phyloP scores from a whole-genome alignment of 2,797 vertebrate species.

The Dendrocincla tyrannina region DNA sequence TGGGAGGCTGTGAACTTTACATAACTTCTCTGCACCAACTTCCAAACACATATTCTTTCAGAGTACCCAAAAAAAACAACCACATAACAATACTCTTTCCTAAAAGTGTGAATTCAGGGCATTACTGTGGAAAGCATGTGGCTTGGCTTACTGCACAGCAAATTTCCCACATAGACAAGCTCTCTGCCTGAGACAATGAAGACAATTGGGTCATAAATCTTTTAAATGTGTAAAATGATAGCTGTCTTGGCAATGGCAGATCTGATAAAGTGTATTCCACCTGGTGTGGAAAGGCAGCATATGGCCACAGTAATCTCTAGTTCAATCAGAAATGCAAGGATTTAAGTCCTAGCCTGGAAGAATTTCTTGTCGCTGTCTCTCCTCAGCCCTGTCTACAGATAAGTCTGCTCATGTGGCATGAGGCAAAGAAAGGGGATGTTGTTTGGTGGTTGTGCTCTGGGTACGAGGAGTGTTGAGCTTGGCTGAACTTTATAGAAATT shows the following conservation, averaged over 20 bases:
- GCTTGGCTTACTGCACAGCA: constrained; percentile 16
- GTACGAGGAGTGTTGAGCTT: neutral
- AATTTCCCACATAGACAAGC: constrained; percentile 29
- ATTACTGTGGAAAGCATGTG: neutral
- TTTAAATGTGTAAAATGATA: constrained; percentile 60
- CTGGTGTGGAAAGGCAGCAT: constrained; percentile 58
- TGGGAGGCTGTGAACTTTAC: neutral
- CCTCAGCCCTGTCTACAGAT: neutral
- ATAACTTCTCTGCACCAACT: neutral
- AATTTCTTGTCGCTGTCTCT: neutral
- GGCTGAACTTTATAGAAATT: neutral
- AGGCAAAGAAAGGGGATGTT: neutral
- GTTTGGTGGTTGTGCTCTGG: neutral
- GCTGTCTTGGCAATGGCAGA: constrained; percentile 49
- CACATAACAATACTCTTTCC: neutral
- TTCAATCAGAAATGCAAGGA: constrained; percentile 32
- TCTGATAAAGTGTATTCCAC: constrained; percentile 61
- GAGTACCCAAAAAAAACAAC: neutral
- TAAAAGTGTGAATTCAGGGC: neutral
- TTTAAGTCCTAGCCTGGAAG: constrained; percentile 19
- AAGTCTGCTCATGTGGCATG: neutral
- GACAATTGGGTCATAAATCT: constrained; percentile 53
- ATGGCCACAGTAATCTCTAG: constrained; percentile 45
- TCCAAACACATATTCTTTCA: neutral
- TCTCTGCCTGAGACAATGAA: neutral